Conservation (phyloP, 2,888 invertebrate species). For the Trissonchulus sp. region DNA sequence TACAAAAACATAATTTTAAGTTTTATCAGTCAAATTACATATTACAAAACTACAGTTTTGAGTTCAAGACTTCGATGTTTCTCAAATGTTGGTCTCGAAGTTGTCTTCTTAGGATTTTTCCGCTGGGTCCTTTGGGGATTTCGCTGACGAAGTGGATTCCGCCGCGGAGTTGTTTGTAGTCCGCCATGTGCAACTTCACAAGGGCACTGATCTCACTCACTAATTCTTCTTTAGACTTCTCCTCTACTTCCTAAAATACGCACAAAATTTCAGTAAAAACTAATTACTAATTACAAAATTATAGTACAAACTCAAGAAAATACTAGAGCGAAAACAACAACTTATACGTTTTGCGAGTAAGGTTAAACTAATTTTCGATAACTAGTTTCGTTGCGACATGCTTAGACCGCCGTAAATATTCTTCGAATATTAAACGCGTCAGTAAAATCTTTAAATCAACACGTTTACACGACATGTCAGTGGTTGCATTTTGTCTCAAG, state of each 20-base stretch:
- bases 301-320: too few relatives aligned
- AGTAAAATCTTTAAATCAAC: too few relatives aligned
- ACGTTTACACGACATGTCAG: too few relatives aligned
- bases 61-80: not conserved
- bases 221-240: not conserved
- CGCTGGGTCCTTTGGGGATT: conserved; percentile 31
- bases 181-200: conserved; percentile 12
- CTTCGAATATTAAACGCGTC: too few relatives aligned
- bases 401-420: too few relatives aligned
- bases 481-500: too few relatives aligned
- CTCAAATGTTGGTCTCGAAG: conserved; percentile 24
- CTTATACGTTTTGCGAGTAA: too few relatives aligned
- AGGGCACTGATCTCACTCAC: not conserved
- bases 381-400: too few relatives aligned
- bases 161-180: conserved; percentile 33
- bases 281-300: not conserved
- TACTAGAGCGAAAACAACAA: too few relatives aligned
- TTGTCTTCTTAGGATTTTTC: conserved; percentile 32
- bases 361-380: too few relatives aligned
- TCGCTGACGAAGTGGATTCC: conserved; percentile 33
- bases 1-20: not conserved
- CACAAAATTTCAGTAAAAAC: not conserved
- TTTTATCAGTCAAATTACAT: conserved; percentile 19
- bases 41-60: too few relatives aligned
- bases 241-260: not conserved